Evolutionary conservation across 2,113 vertebrate species (phyloP).

Genomic region (Larimichthys crocea): DNA sequence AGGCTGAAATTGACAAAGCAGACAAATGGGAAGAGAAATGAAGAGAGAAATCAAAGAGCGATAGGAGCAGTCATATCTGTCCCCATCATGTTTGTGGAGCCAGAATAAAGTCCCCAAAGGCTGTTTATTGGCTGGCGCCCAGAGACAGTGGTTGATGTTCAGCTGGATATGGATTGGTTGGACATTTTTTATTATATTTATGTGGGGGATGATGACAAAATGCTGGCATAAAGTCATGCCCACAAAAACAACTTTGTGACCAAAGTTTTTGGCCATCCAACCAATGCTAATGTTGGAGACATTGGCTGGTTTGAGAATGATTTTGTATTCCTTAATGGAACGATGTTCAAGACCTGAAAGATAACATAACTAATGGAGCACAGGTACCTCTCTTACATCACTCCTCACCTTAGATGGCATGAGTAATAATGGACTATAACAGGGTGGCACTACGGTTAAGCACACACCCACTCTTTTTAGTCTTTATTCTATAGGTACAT

Average conservation of each 20-base stretch:
- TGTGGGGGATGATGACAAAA: constrained; percentile 6
- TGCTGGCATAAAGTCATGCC: neutral
- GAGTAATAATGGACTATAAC: neutral
- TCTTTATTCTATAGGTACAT: no score
- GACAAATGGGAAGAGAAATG: constrained; percentile 59
- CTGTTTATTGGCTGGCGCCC: constrained; percentile 34
- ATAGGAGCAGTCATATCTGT: constrained; percentile 54
- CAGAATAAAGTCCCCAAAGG: constrained; percentile 42
- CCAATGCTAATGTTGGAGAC: neutral
- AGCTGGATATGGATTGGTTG: constrained; percentile 10
- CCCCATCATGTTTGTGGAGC: constrained; percentile 55
- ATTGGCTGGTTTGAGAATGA: neutral
- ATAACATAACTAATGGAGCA: neutral
- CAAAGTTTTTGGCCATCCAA: neutral
- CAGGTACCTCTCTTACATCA: neutral
- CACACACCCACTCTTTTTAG: no score
- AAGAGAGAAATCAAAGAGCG: constrained; percentile 60
- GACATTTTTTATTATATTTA: constrained; percentile 13
- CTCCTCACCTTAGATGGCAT: neutral
- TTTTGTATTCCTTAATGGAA: neutral
- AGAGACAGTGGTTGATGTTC: constrained; percentile 37
- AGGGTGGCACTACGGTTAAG: no score
- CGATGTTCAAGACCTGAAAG: neutral
- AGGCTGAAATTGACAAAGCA: constrained; percentile 60
- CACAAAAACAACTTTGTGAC: neutral